Conservation (phyloP, 2,888 invertebrate genomes). For the Argyresthia albistria region DNA sequence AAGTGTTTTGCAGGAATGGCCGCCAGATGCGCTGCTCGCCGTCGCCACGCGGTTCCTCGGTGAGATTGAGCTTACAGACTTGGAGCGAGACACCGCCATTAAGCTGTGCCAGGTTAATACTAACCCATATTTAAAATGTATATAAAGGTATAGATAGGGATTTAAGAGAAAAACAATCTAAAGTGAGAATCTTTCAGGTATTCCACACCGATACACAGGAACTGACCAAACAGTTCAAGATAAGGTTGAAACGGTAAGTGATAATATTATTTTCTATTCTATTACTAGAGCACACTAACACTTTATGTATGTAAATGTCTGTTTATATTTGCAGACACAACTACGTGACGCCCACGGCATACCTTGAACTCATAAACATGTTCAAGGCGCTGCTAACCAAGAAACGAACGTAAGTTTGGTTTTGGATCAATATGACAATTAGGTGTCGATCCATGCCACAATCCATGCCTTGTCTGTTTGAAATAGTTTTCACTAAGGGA, state of each 20-base stretch:
- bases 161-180: too few species aligned
- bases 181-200: conserved; percentile 19
- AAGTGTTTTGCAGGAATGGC: conserved; percentile 82
- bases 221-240: conserved; percentile 71
- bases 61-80: conserved; percentile 82
- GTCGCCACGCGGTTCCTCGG: conserved; percentile 88
- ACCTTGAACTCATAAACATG: conserved; percentile 91
- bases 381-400: conserved; percentile 84
- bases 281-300: background rate
- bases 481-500: background rate
- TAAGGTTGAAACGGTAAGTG: conserved; percentile 67
- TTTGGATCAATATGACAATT: too few species aligned
- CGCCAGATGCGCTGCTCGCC: conserved; percentile 91
- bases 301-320: background rate
- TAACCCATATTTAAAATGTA: conserved; percentile 15
- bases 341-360: conserved; percentile 95
- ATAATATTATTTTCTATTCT: background rate
- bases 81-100: conserved; percentile 84
- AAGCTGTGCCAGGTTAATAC: conserved; percentile 81
- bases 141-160: too few species aligned
- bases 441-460: too few species aligned
- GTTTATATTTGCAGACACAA: conserved; percentile 69
- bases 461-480: too few species aligned
- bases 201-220: conserved; percentile 82
- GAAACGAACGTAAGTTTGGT: conserved; percentile 78